Evolutionary conservation across 1,140 invertebrate species (phyloP), one percentile per base, ranked within the genome.

Genomic region (Heliconius hermathena): DNA sequence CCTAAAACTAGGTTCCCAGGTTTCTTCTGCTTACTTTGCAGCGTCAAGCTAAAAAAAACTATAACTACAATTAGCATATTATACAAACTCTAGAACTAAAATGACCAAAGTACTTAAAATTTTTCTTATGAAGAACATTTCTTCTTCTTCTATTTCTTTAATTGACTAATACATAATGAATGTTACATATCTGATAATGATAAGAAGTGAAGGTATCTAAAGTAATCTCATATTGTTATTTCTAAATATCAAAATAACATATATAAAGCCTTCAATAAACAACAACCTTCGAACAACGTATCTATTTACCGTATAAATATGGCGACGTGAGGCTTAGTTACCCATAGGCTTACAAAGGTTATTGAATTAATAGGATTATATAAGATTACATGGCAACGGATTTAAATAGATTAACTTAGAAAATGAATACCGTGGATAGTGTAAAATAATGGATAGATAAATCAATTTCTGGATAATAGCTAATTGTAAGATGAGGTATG

Each of bases 321-420:
- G 49, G 60, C 73, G 60, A 49, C 73, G 57, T 22, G 72, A 49
- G 73, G 73, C 76, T 78, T 36, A 29, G 73, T 74, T 81, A 78
- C 71, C 75, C 73, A 78, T 81, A 74, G 60, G 76, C 60, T 81
- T 78, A 77, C 76, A 66, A 78, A 76, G 80, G 76, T 73, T 80
- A 77, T 73, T 66, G 72, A 77, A 78, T 79, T 80, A 78, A 83
- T 81, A 60, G 76, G 79, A 82, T 83, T 81, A 81, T 83, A 73
- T 78, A 46, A 79, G 82, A 83, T 83, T 83, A 81, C 57, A 60
- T 29, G 13, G 60, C 60, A 66, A 66, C 26, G 60, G 60, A 8
- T 66, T 66, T 66, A 66, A 66, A 66, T 66, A 29, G 60, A 66
- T 66, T 66, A 66, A 26, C 60, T 26, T 66, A 66, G 60, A 29